These are phyloP conservation scores for Marronus borbonicus DNA, from an alignment of 2,888 invertebrate genomes.

Conservation along the genomic window DNA sequence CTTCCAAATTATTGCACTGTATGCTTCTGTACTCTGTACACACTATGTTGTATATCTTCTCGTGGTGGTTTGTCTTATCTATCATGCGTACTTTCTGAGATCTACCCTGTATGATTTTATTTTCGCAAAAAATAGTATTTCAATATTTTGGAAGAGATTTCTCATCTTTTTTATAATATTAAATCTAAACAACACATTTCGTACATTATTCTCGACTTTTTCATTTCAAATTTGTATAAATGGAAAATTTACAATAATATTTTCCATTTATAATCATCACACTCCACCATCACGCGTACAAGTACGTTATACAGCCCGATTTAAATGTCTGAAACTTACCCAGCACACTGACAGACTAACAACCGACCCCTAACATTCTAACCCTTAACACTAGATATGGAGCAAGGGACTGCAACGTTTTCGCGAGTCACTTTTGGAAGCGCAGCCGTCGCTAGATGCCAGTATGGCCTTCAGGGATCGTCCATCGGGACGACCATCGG, in stretches of 20 bases:
- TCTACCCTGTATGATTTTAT: constrained; percentile 14
- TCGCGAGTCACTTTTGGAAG: constrained; percentile 86
- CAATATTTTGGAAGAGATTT: constrained; percentile 49
- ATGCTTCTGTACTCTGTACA: constrained; percentile 26
- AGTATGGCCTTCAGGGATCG: constrained; percentile 66
- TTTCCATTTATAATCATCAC: constrained; percentile 8
- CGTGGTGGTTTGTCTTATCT: constrained; percentile 40
- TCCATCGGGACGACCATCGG: constrained; percentile 65
- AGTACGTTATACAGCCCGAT: constrained; percentile 30
- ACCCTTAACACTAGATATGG: constrained; percentile 81
- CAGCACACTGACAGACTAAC: constrained; percentile 69
- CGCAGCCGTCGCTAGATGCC: constrained; percentile 85
- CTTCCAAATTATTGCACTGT: constrained; percentile 48
- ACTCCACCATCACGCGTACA: constrained; percentile 19
- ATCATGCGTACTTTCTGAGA: constrained; percentile 15
- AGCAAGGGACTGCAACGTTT: constrained; percentile 89
- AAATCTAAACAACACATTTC: constrained; percentile 21
- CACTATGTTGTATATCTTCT: constrained; percentile 9
- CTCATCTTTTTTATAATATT: not conserved
- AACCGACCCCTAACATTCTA: constrained; percentile 74
- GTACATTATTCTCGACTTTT: not conserved
- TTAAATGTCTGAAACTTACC: constrained; percentile 54
- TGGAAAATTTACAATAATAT: constrained; percentile 11
- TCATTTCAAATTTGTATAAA: constrained; percentile 12
- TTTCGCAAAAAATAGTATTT: constrained; percentile 7